phyloP scores from a whole-genome alignment of 2,888 invertebrate genomes.

The Halocaridina rubra region DNA sequence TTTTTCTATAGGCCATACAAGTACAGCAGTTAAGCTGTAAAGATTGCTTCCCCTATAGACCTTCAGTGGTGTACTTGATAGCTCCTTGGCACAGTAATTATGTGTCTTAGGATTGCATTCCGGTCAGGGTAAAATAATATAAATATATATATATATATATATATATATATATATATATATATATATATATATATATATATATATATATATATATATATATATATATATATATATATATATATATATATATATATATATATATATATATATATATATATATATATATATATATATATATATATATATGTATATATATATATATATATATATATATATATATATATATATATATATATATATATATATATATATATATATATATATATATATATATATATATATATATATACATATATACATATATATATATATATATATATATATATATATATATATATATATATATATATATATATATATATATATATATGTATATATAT shows the following conservation, averaged over 20 bases:
- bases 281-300: background rate
- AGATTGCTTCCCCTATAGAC: too few species aligned
- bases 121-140: too few species aligned
- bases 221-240: background rate
- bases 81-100: too few species aligned
- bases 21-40: too few species aligned
- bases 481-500: too few species aligned
- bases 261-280: background rate
- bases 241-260: background rate
- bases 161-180: background rate
- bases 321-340: background rate
- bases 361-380: slow-evolving; percentile 3
- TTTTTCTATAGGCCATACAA: too few species aligned
- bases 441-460: background rate
- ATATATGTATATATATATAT: background rate
- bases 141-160: background rate
- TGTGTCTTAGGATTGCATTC: too few species aligned
- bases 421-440: background rate
- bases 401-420: background rate
- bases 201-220: background rate
- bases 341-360: background rate
- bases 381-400: slow-evolving; percentile 10
- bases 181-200: background rate
- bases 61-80: too few species aligned
- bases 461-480: too few species aligned